Evolutionary conservation across 1,140 invertebrate genomes (phyloP), one percentile per base, ranked within the genome.

Genomic region (Bombus terrestris): DNA sequence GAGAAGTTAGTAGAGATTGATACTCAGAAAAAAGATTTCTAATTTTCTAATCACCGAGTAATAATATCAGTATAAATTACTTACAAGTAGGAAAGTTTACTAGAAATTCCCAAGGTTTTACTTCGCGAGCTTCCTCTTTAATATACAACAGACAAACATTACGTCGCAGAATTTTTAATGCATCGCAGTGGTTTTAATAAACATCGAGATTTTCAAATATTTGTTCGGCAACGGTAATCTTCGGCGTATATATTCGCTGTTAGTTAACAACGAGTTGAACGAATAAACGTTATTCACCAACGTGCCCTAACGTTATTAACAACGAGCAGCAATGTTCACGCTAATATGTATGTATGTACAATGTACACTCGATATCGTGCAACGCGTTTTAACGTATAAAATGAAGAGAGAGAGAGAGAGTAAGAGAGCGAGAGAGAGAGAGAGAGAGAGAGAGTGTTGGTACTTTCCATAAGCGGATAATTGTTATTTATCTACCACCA

Each of bases 381-480:
- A 28, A 10, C 69, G 13, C 6, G 39, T 47, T 64, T 43, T 35
- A 13, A 72, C 15, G 28, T 3, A n/a, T 8, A 32, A 35, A 76
- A 76, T 76, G n/a, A 37, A 57, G 22, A 35, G 72, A 32, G 18
- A 22, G 3, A 32, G 22, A 32, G 72, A n/a, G 18, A 22, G 3
- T 10, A 18, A 43, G 3, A 62, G n/a, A 32, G 72, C 9, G 1
- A 1, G 9, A 9, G 32, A 18, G 10, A 3, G 15, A 2, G 28
- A 15, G 22, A 35, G 37, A 25, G 13, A 37, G 4, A 9, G 39
- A 0, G 41, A 13, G 9, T 6, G 18, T 3, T 71, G 37, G 6
- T 72, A 81, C 41, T 73, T 57, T 35, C 69, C 25, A 43, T 62
- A 73, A 73, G 43, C 37, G 71, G 72, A 83, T 83, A 76, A 37